Evolutionary conservation across 2,888 invertebrate genomes (phyloP), one percentile per base, ranked within the genome.

Genomic region (Ypsolopha scabrella): DNA sequence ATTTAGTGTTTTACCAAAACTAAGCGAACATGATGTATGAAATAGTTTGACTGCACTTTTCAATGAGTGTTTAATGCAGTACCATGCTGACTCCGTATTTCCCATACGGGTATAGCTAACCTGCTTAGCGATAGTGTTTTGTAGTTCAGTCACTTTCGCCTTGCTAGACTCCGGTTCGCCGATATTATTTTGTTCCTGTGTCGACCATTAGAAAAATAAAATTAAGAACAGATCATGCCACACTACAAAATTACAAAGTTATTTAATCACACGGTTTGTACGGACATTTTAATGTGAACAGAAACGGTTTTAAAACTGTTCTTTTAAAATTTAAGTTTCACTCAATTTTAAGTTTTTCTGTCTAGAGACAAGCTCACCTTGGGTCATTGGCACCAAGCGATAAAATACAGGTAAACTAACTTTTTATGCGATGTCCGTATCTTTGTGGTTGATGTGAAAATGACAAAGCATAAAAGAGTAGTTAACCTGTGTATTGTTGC

Each of bases 51-150:
- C 47, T 7, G 43, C 43, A 6, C 7, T 43, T 43, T 13, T 13
- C 2, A 24, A 24, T 14, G 6, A 8, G 33, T 34, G 24, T 44
- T 45, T 45, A 6, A 1, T 35, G 47, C 47, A 47, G 47, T 6
- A 13, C 1, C 36, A 47, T 47, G 47, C 47, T 47, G 37, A 47
- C 47, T 47, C 47, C 47, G 47, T 11, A 11, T 46, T 13, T 11
- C 13, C 8, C 14, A 47, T 37, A 13, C 13, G 24, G 24, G 24
- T 24, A 24, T n/a, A 37, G 56, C 86, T 86, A 75, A 95, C 95
- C 92, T 95, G 95, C 79, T 95, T 95, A 77, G 94, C 94, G 79
- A 95, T 89, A 65, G 94, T 93, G 74, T 91, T 90, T 88, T 95
- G 95, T 64, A 95, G 90, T 80, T 95, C 94, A 71, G 91, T 90